Evolutionary conservation across 2,888 invertebrate genomes (phyloP).

Genomic region (Chrysolina haemoptera): DNA sequence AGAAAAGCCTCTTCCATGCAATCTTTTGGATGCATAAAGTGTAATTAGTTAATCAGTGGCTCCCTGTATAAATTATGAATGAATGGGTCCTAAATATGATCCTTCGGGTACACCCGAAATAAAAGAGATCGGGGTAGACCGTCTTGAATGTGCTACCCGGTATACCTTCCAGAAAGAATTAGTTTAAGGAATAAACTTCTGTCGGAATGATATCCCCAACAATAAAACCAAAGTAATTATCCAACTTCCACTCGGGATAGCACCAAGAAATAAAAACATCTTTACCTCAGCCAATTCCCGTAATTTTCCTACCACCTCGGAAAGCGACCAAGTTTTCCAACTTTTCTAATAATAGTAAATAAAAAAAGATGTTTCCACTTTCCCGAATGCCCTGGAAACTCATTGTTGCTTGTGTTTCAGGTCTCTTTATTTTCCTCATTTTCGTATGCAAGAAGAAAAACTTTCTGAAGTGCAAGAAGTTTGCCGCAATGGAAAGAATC

Average conservation of each 20-base stretch:
- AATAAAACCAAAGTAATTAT: conserved; percentile 13
- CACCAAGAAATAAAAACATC: background rate
- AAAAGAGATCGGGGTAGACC: too few relatives aligned
- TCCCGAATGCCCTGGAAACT: background rate
- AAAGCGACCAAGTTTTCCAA: background rate
- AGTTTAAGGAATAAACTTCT: too few relatives aligned
- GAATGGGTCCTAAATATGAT: too few relatives aligned
- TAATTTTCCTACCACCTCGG: conserved; percentile 18
- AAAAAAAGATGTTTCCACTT: background rate
- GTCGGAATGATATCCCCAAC: background rate
- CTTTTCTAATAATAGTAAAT: conserved; percentile 19
- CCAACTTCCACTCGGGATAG: background rate
- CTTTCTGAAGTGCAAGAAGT: conserved; percentile 72
- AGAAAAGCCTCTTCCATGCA: too few relatives aligned
- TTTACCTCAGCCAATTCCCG: background rate
- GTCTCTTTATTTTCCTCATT: conserved; percentile 79
- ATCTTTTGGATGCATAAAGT: too few relatives aligned
- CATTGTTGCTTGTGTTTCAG: conserved; percentile 50
- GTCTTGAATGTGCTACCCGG: too few relatives aligned
- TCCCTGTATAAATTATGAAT: too few relatives aligned
- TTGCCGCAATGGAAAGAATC: conserved; percentile 64
- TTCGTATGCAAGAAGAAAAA: conserved; percentile 81
- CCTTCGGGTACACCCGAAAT: too few relatives aligned
- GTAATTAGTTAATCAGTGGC: too few relatives aligned
- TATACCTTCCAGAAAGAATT: too few relatives aligned